Evolutionary conservation across 2,113 vertebrate species (phyloP).

Genomic region (Psittacara wagleri): DNA sequence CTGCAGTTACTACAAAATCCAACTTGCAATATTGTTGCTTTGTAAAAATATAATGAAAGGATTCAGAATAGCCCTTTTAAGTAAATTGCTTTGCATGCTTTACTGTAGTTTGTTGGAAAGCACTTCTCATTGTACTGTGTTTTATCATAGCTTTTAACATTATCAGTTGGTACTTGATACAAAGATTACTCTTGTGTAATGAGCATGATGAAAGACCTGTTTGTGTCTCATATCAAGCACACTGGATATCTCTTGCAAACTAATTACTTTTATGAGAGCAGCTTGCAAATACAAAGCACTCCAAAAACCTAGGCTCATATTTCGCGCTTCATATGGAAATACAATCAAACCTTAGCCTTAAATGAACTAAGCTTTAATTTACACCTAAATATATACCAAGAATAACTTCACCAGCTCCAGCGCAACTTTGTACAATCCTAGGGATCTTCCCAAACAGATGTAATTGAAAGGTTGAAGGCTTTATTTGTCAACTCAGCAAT

Average conservation of each 20-base stretch:
- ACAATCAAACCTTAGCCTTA: not conserved
- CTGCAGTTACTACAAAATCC: conserved; percentile 3
- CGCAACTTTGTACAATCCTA: not conserved
- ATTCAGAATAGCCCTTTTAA: conserved; percentile 10
- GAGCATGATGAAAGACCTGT: conserved; percentile 49
- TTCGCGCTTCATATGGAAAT: conserved; percentile 18
- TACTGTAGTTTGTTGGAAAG: conserved; percentile 13
- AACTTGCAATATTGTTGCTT: not conserved
- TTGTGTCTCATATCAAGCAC: conserved; percentile 14
- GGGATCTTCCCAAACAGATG: conserved; percentile 4
- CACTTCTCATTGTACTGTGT: not conserved
- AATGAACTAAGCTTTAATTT: not conserved
- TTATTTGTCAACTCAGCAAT: not conserved
- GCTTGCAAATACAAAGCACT: conserved; percentile 32
- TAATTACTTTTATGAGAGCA: conserved; percentile 41
- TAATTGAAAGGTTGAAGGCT: not conserved
- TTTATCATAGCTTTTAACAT: conserved; percentile 46
- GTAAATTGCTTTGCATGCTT: not conserved
- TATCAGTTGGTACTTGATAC: conserved; percentile 31
- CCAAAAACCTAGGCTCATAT: not conserved
- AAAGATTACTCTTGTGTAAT: conserved; percentile 48
- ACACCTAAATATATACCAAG: not conserved
- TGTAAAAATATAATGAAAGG: conserved; percentile 29
- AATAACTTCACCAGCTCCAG: not conserved
- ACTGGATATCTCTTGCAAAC: conserved; percentile 18